Evolutionary conservation across 2,888 invertebrate species (phyloP).

Genomic region (Bombyx huttoni): DNA sequence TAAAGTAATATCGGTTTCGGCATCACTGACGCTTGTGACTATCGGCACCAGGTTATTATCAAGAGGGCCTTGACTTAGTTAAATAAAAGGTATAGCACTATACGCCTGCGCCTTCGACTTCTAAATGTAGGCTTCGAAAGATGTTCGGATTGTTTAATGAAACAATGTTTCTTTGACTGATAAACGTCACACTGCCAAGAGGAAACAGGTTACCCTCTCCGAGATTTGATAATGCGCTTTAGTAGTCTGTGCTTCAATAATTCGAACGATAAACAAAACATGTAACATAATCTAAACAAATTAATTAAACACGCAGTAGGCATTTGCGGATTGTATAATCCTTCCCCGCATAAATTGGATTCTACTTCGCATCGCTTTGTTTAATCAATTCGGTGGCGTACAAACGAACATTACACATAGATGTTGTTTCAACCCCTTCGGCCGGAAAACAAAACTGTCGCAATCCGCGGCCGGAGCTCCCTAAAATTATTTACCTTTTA

Average conservation of each 20-base stretch:
- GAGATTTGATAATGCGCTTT: too few relatives aligned
- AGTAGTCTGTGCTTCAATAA: not conserved
- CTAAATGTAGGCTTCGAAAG: too few relatives aligned
- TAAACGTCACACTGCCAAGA: too few relatives aligned
- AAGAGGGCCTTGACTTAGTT: not conserved
- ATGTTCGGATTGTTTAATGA: too few relatives aligned
- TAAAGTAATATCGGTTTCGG: slow-evolving; percentile 5
- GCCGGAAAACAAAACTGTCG: slow-evolving; percentile 31
- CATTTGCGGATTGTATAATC: slow-evolving; percentile 13
- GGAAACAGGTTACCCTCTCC: too few relatives aligned
- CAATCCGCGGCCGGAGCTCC: slow-evolving; percentile 30
- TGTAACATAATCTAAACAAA: not conserved
- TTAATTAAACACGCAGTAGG: slow-evolving; percentile 1
- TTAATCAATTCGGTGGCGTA: slow-evolving; percentile 23
- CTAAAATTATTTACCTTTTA: slow-evolving; percentile 68
- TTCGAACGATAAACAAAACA: not conserved
- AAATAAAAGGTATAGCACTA: not conserved
- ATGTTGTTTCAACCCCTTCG: slow-evolving; percentile 22
- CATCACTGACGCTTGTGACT: slow-evolving; percentile 2
- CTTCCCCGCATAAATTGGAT: slow-evolving; percentile 25
- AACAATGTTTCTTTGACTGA: too few relatives aligned
- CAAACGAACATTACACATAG: slow-evolving; percentile 10
- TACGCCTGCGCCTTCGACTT: not conserved
- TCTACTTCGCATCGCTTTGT: slow-evolving; percentile 23
- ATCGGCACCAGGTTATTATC: not conserved